phyloP scores from a whole-genome alignment of 2,797 vertebrate species.

The Manis crassicaudata region DNA sequence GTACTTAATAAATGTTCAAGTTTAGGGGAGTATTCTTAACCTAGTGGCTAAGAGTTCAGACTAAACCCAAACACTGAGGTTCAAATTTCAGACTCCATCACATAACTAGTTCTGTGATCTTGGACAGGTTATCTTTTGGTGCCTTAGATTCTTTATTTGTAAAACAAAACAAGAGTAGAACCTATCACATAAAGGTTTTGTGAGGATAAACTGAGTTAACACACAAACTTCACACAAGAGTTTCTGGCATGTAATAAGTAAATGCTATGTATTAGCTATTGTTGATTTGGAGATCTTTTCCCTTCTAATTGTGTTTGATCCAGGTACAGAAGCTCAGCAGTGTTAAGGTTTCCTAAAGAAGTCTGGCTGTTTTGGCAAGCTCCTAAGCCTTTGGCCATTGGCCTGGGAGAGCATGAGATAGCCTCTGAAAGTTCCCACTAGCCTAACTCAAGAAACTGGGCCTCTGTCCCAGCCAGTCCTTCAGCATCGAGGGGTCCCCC shows the following conservation, averaged over 20 bases:
- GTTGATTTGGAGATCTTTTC: background rate
- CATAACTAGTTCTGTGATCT: background rate
- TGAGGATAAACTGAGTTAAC: background rate
- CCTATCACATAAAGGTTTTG: background rate
- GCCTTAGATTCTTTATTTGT: background rate
- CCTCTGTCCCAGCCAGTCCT: too few relatives aligned
- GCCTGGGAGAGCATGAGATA: background rate
- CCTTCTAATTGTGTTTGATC: background rate
- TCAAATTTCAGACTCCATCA: background rate
- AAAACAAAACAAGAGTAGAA: background rate
- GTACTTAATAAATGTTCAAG: background rate
- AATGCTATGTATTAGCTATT: background rate
- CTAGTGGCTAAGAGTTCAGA: background rate
- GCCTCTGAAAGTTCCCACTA: constrained; percentile 12
- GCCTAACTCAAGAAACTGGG: background rate
- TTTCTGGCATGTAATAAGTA: background rate
- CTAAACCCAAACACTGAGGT: background rate
- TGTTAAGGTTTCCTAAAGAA: background rate
- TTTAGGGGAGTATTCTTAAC: background rate
- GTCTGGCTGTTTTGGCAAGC: background rate
- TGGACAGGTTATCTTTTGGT: background rate
- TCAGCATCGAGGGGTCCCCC: background rate
- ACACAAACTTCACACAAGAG: background rate
- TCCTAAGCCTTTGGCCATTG: background rate
- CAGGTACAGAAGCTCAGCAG: background rate